Percentiles rank a stretch among this genome's conserved stretches.
phyloP scores from a whole-genome alignment of 2,888 invertebrate genomes.

The Orthosia cruda region DNA sequence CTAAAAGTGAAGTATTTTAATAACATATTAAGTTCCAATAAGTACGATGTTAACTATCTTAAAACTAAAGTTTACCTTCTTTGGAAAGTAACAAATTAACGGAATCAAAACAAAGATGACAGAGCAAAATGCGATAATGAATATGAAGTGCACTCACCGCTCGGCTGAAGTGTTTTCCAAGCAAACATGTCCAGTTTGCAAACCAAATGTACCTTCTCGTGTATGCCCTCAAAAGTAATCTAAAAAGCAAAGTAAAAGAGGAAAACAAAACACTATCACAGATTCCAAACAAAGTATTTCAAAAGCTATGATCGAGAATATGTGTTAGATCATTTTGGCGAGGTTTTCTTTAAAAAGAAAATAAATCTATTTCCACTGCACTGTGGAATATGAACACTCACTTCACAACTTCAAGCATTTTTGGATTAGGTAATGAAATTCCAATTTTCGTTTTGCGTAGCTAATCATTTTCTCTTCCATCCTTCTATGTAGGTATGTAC shows the following conservation, averaged over 20 bases:
- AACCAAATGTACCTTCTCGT: not conserved
- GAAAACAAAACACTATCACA: slow-evolving; percentile 1
- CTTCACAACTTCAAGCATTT: not conserved
- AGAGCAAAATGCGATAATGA: slow-evolving; percentile 9
- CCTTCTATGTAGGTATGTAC: not conserved
- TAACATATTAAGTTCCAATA: no score
- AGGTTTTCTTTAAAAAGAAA: not conserved
- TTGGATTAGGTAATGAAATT: not conserved
- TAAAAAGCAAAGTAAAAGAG: slow-evolving; percentile 7
- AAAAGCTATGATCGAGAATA: not conserved
- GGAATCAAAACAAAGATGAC: slow-evolving; percentile 18
- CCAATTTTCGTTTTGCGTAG: not conserved
- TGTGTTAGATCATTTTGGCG: not conserved
- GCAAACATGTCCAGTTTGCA: slow-evolving; percentile 37
- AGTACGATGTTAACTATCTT: not conserved
- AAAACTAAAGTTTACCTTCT: not conserved
- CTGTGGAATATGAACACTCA: not conserved
- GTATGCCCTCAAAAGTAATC: slow-evolving; percentile 15
- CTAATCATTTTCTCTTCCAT: not conserved
- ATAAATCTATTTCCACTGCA: not conserved
- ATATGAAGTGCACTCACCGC: slow-evolving; percentile 34
- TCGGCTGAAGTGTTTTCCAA: slow-evolving; percentile 49
- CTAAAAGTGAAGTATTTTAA: not conserved
- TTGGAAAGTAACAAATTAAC: not conserved
- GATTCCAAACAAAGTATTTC: not conserved